A percentile compares a stretch with the other conserved stretches of the same genome.
Evolutionary conservation across 2,888 invertebrate genomes (phyloP).

Genomic region (Elegia similella): DNA sequence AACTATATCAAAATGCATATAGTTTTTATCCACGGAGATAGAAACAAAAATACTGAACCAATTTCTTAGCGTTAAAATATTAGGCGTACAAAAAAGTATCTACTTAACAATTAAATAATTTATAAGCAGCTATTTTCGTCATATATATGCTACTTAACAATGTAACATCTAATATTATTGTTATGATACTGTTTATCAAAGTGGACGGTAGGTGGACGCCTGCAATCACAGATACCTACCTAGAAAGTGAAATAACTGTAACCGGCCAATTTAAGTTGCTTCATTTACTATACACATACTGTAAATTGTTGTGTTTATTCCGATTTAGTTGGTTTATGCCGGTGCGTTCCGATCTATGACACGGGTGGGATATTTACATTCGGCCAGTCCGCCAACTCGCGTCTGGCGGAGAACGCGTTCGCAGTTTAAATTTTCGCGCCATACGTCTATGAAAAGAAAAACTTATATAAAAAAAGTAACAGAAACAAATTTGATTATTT

Average conservation of each 20-base stretch:
- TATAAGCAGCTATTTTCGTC: background rate
- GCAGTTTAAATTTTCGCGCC: constrained; percentile 32
- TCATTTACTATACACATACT: constrained; percentile 31
- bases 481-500: no score
- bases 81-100: no score
- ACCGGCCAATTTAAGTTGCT: constrained; percentile 46
- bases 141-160: background rate
- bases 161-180: constrained; percentile 9
- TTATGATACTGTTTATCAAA: constrained; percentile 28
- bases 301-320: constrained; percentile 51
- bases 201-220: constrained; percentile 35
- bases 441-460: constrained; percentile 2
- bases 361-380: constrained; percentile 43
- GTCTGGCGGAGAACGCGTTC: constrained; percentile 47
- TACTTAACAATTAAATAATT: no score
- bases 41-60: no score
- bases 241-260: constrained; percentile 65
- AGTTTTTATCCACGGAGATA: no score
- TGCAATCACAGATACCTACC: constrained; percentile 39
- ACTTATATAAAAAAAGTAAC: no score
- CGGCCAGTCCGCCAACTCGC: constrained; percentile 57
- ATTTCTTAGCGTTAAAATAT: no score
- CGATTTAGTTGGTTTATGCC: constrained; percentile 67
- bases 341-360: constrained; percentile 63
- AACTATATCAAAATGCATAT: no score